Percentiles rank a stretch among this genome's conserved stretches.
These are phyloP conservation scores for Glareola pratincola DNA, from an alignment of 2,113 vertebrate species.

Conservation along the genomic window DNA sequence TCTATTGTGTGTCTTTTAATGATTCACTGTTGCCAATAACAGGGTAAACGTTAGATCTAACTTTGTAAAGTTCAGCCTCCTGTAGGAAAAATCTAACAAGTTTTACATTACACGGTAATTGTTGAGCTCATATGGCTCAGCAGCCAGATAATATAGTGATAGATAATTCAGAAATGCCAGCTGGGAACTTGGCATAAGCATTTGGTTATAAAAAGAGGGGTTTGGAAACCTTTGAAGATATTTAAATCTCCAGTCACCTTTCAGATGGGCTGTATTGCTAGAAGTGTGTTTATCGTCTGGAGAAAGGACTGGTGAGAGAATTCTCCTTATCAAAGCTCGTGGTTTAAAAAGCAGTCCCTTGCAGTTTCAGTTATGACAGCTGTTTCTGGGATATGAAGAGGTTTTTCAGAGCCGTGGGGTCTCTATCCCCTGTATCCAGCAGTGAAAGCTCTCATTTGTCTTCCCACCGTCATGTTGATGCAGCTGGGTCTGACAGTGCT, in stretches of 20 bases:
- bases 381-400: conserved; percentile 61
- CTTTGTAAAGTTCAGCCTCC: background rate
- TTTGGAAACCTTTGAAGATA: background rate
- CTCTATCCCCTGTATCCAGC: conserved; percentile 68
- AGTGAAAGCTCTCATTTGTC: conserved; percentile 81
- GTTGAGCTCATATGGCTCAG: background rate
- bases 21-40: background rate
- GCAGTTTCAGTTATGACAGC: conserved; percentile 67
- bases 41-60: conserved; percentile 2
- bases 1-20: background rate
- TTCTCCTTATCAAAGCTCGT: conserved; percentile 46
- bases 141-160: background rate
- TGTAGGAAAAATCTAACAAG: background rate
- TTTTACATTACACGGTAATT: background rate
- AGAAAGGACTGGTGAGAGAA: conserved; percentile 13
- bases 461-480: conserved; percentile 77
- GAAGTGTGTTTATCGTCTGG: conserved; percentile 21
- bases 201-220: background rate
- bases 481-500: conserved; percentile 81
- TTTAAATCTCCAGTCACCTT: conserved; percentile 43
- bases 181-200: background rate
- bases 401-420: conserved; percentile 60
- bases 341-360: conserved; percentile 40
- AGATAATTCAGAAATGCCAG: background rate
- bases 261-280: background rate